Evolutionary conservation across 2,797 vertebrate species (phyloP), one percentile per base, ranked within the genome.

Genomic region (Falco biarmicus): DNA sequence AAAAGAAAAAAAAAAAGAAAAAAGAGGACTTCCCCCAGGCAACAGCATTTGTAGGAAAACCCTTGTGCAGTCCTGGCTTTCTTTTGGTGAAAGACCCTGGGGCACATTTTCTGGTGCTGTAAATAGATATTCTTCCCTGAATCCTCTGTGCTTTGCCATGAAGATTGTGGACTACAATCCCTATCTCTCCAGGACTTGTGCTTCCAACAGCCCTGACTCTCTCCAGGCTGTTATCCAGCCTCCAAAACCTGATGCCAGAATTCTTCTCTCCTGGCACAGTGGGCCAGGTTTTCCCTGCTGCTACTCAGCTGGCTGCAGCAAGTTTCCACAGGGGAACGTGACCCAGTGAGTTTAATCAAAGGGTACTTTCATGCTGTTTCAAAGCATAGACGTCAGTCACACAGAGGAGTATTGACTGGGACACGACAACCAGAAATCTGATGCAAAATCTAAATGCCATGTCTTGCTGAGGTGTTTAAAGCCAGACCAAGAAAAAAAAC

Each of bases 321-420:
- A 13, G 41, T 43, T 79, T 57, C 48, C 59, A 4, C 14, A 1
- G 43, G 53, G 25, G 29, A 61, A 47, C 0, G 32, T 0, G 1
- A 53, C 20, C 31, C 25, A 5, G 5, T 3, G 76, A 50, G 37
- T 24, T 64, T 70, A 34, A 70, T 28, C 60, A 39, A 29, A 65
- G 73, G 41, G 37, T 4, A 32, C 34, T 45, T 53, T n/a, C 45
- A 39, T 50, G 57, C 45, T 78, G 21, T 5, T 50, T 41, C 77
- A 54, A 53, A 75, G 45, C 5, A 1, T 1, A 56, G 69, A 54
- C 2, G 3, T 26, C 45, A 53, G 65, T 53, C 59, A 47, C 65
- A 48, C 2, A 13, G 34, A 28, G 59, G 66, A 41, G 41, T 21
- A 6, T n/a, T 61, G 84, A 53, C 66, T 39, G 31, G 68, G 28